Base-by-base conservation (phyloP, 2,888 invertebrate species). In the Tethea ocularis region DNA sequence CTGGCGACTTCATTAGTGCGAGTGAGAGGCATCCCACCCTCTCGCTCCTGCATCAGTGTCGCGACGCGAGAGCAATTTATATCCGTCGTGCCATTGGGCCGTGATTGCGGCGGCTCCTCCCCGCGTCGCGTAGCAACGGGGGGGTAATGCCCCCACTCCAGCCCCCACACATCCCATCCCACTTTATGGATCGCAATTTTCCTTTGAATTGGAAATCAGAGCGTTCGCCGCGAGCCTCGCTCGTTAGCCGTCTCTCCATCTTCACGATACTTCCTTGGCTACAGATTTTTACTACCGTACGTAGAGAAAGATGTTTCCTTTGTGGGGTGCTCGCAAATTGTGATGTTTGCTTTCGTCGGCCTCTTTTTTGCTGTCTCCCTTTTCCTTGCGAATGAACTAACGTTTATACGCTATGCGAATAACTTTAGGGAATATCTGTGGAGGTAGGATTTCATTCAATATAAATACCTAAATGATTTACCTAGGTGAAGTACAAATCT, bases 61-160 rank as follows among this genome's bases (percentile, higher is more conserved):
- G 88, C 89, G 88, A 84, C 85, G 85, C 84, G 82, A 83, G 89
- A 92, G 88, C 93, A 93, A 93, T 93, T 93, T 93, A 93, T 93
- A 93, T 91, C 93, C 91, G 93, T 91, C 93, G 92, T 89, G 89
- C 93, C 84, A 93, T 93, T 93, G 93, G 92, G 91, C 93, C 90
- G 93, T 92, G 93, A 93, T 93, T 93, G 89, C 87, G 83, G 92
- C 86, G 91, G 85, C 94, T 93, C 94, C 94, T 93, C 94, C 94
- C 94, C 93, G 93, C 94, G 95, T 94, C 93, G 89, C 94, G 88
- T 94, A 92, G 94, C 93, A 91, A 94, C 95, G 92, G 87, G 83
- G 87, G 89, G 93, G 84, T 82, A 64, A 66, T 70, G 22, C 65
- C 78, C 84, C 83, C 76, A 78, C 77, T 71, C 69, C 63, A 58